Percentiles rank a stretch among this genome's conserved stretches.
Conservation (phyloP, 2,797 vertebrate genomes). For the Micropoecilia bifurca region DNA sequence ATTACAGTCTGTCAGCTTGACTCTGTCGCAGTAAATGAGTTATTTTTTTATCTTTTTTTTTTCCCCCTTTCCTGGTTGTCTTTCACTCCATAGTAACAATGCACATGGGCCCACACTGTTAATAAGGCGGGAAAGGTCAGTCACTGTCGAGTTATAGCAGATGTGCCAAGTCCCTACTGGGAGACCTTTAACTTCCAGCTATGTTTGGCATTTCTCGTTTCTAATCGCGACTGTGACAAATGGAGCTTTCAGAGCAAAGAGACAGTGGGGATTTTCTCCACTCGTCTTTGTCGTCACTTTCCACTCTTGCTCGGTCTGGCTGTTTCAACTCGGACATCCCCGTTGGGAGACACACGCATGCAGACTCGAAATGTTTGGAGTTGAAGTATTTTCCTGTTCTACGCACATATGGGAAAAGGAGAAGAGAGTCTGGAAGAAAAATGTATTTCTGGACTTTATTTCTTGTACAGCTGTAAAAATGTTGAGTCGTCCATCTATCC, state of each 20-base stretch:
- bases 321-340: constrained; percentile 19
- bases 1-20: constrained; percentile 65
- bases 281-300: constrained; percentile 39
- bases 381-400: background rate
- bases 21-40: constrained; percentile 68
- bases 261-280: constrained; percentile 70
- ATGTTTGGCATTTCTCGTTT: constrained; percentile 87
- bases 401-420: background rate
- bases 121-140: constrained; percentile 87
- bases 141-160: constrained; percentile 84
- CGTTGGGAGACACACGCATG: background rate
- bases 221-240: constrained; percentile 85
- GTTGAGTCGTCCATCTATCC: background rate
- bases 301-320: constrained; percentile 1
- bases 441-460: background rate
- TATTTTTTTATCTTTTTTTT: constrained; percentile 33
- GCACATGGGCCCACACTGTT: constrained; percentile 72
- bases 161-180: constrained; percentile 84
- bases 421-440: background rate
- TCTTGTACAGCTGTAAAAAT: background rate
- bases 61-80: constrained; percentile 21
- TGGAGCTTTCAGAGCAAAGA: constrained; percentile 78
- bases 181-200: constrained; percentile 88
- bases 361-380: background rate
- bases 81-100: constrained; percentile 63